These are phyloP conservation scores for Pecten maximus DNA, from an alignment of 2,888 invertebrate species.

Conservation along the genomic window DNA sequence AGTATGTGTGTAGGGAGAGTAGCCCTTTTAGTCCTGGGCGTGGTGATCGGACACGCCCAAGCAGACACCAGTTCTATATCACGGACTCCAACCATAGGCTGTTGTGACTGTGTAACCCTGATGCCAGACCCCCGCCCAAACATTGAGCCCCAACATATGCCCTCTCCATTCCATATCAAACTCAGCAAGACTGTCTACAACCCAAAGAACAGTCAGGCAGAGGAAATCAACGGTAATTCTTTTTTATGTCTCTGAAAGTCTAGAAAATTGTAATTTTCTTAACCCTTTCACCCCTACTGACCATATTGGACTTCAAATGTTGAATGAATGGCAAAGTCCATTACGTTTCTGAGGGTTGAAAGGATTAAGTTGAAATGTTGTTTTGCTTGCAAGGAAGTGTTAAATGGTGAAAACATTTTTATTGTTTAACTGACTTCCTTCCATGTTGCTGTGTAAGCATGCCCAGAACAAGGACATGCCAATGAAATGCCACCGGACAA, in stretches of 20 bases:
- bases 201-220: conserved; percentile 43
- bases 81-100: conserved; percentile 36
- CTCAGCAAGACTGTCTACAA: conserved; percentile 58
- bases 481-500: no score
- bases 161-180: conserved; percentile 71
- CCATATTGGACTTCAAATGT: no score
- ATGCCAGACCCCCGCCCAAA: conserved; percentile 37
- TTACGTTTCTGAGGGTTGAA: no score
- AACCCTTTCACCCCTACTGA: no score
- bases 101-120: conserved; percentile 46
- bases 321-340: no score
- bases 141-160: conserved; percentile 66
- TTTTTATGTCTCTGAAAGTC: background rate
- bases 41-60: background rate
- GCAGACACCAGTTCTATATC: conserved; percentile 10
- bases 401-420: no score
- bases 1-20: conserved; percentile 8
- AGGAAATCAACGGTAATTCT: conserved; percentile 60
- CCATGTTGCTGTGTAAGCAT: no score
- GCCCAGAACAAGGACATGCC: no score
- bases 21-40: background rate
- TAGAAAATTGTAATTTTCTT: no score
- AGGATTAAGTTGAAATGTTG: no score
- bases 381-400: no score
- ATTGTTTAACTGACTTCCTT: no score